These are phyloP conservation scores for Helostoma temminkii DNA, from an alignment of 2,797 vertebrate genomes.

Conservation along the genomic window DNA sequence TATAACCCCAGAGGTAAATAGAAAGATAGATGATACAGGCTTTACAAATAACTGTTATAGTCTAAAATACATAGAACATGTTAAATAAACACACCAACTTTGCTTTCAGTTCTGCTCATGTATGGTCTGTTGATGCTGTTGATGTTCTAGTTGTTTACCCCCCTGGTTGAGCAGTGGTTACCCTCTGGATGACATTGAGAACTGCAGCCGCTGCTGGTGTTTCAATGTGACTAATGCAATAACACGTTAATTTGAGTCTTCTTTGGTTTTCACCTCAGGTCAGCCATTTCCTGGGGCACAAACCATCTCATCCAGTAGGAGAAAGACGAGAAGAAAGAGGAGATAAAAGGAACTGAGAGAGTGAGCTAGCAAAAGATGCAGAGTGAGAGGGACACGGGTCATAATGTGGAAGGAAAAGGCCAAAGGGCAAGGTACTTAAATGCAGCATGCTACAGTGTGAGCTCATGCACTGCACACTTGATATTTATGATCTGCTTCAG, in stretches of 20 bases:
- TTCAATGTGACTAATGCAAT: conserved; percentile 75
- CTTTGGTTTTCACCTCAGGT: conserved; percentile 68
- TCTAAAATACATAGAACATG: conserved; percentile 14
- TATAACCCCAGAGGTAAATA: conserved; percentile 31
- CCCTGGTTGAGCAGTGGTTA: conserved; percentile 44
- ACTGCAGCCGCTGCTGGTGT: conserved; percentile 37
- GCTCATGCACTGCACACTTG: too few species aligned
- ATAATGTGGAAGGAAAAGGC: not conserved
- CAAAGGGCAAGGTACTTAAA: conserved; percentile 40
- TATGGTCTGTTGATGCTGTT: not conserved
- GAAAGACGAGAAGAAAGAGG: not conserved
- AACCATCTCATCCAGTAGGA: conserved; percentile 50
- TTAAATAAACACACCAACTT: conserved; percentile 30
- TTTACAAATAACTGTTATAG: conserved; percentile 27
- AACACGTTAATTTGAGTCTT: conserved; percentile 73
- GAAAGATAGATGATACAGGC: conserved; percentile 11
- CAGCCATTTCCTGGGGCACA: conserved; percentile 55
- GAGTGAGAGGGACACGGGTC: not conserved
- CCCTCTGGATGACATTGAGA: conserved; percentile 76
- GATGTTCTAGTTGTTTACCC: conserved; percentile 30
- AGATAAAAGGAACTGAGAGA: not conserved
- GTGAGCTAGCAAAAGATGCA: not conserved
- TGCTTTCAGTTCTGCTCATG: conserved; percentile 4
- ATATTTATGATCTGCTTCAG: conserved; percentile 18
- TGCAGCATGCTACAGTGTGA: too few species aligned